Base-by-base conservation (phyloP, 2,113 vertebrate genomes). In the Limanda limanda region DNA sequence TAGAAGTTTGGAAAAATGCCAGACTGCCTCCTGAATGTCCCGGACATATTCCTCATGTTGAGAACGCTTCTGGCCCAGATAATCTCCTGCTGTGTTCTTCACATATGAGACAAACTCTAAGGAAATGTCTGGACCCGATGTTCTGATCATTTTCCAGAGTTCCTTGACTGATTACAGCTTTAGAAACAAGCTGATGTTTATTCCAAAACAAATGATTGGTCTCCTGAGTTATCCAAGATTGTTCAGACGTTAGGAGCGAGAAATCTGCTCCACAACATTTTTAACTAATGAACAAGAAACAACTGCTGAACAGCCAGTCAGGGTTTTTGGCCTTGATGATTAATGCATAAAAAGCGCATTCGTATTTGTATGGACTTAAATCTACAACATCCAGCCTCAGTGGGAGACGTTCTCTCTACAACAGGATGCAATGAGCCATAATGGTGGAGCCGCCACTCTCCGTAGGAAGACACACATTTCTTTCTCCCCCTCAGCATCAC, bases 381-480 rank as follows among this genome's bases (percentile, higher is more conserved):
- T 80, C 70, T 85, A 48, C 27, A 3, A 70, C 69, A 76, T 57
- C 20, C 37, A 40, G 63, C 56, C 60, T 67, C 20, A 25, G 64
- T 13, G 23, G 80, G 85, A 79, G 83, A 67, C 37, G n/a, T 69
- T 86, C 55, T 56, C 76, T 64, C 35, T 57, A 58, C 74, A 79
- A 71, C 52, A 59, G 56, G 68, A 76, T 78, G 82, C 80, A 72
- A 84, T 74, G 84, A 85, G 73, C 84, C 65, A 25, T 70, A 74
- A 68, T 77, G 68, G 68, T 54, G 78, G 73, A 76, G 55, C 45
- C 27, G 78, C 71, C 37, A 55, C 77, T 66, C 85, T 25, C 79
- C 1, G 35, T 65, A 65, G 79, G 81, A 75, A 59, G 68, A 62
- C 54, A 7, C 69, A 25, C 79, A n/a, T 72, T 62, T 65, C 25